Percentiles rank a stretch among this genome's conserved stretches.
Evolutionary conservation across 2,113 vertebrate genomes (phyloP).

Genomic region (Thamnaconus septentrionalis): DNA sequence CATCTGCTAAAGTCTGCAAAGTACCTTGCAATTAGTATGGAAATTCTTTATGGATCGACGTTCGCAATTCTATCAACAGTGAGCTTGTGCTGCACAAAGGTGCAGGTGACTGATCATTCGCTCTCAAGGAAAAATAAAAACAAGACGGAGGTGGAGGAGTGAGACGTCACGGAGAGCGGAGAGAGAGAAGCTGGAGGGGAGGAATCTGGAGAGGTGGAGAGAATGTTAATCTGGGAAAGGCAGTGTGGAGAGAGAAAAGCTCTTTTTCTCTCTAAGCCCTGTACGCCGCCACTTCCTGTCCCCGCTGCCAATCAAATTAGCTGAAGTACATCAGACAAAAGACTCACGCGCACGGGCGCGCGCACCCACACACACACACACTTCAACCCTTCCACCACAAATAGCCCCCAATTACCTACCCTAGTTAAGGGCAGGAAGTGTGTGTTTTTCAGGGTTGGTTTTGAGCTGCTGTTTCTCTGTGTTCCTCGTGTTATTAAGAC

Average conservation of each 20-base stretch:
- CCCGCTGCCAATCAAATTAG: slow-evolving; percentile 62
- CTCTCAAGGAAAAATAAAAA: slow-evolving; percentile 36
- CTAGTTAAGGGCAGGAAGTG: slow-evolving; percentile 7
- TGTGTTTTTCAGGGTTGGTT: slow-evolving; percentile 18
- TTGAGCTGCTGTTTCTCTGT: slow-evolving; percentile 36
- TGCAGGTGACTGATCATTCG: slow-evolving; percentile 38
- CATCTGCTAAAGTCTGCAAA: too few species aligned
- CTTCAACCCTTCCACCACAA: slow-evolving; percentile 9
- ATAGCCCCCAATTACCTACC: slow-evolving; percentile 37
- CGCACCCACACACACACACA: background rate
- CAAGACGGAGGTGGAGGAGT: background rate
- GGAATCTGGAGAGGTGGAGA: slow-evolving; percentile 54
- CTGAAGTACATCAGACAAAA: slow-evolving; percentile 60
- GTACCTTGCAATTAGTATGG: too few species aligned
- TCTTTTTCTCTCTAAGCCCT: slow-evolving; percentile 56
- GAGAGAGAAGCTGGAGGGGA: slow-evolving; percentile 31
- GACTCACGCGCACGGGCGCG: background rate
- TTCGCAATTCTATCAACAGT: slow-evolving; percentile 32
- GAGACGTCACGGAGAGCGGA: slow-evolving; percentile 16
- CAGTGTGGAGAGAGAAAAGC: slow-evolving; percentile 49
- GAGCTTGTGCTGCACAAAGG: slow-evolving; percentile 34
- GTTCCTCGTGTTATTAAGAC: slow-evolving; percentile 57
- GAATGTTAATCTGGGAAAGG: slow-evolving; percentile 66
- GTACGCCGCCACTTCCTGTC: slow-evolving; percentile 63
- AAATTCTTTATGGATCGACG: too few species aligned